Evolutionary conservation across 23 tunicate species (phyloP), one percentile per base, ranked within the genome.

Genomic region (Ascidia mentula): DNA sequence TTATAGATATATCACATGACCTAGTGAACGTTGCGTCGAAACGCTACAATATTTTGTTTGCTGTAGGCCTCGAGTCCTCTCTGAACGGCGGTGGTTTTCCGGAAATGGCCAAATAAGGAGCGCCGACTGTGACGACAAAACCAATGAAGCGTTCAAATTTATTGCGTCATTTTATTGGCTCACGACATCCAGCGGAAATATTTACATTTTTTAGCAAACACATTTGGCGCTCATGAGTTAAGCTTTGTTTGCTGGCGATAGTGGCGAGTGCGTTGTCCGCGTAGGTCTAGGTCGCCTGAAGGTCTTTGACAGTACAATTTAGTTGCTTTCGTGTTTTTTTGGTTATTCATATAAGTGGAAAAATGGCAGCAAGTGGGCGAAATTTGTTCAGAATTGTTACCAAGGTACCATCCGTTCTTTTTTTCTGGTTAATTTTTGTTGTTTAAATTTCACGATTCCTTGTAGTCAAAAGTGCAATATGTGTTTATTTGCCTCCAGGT

Each of bases 41-140:
- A 53, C 65, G 13, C 65, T 53, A 6, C 22, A 53, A 53, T 53
- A 20, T 6, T 28, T 26, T 53, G 65, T 53, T 53, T 53, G 24
- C 65, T 53, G 22, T 53, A 20, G 12, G 28, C 28, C 4, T 28
- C 24, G 28, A 20, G 65, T 9, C 65, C 22, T 53, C 65, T 53
- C 28, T 53, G 24, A 20, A 53, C 24, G 65, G 65, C 65, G 65
- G 65, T 53, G 65, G 65, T 53, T 53, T 53, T 53, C 65, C 65
- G 65, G 65, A 53, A 53, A 53, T 53, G 24, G 13, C 65, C 65
- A 53, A 53, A 53, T 53, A 53, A 20, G 65, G 65, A 20, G 65
- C 65, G 13, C 65, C 65, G 65, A 53, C 28, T 53, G 65, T 53
- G 65, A 53, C 65, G 65, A 3, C 65, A 53, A 20, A 53, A 53